Conservation (phyloP, 2,113 vertebrate genomes). For the Zapornia atra region DNA sequence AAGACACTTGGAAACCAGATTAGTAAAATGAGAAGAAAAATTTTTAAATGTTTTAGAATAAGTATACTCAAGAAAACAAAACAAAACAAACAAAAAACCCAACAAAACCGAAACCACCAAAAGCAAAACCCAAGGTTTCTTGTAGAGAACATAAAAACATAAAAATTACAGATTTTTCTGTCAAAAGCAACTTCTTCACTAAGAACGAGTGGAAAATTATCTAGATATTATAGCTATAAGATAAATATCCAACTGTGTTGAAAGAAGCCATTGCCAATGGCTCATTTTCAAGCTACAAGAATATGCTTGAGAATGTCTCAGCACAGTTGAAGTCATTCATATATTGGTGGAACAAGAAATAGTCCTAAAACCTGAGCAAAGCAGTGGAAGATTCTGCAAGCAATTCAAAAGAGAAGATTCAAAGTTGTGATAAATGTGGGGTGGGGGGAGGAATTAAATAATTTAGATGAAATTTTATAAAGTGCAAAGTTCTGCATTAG, state of each 20-base stretch:
- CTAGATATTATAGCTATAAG: neutral
- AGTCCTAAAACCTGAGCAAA: neutral
- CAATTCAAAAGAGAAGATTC: neutral
- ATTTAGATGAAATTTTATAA: neutral
- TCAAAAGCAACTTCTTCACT: neutral
- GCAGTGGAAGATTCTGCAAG: neutral
- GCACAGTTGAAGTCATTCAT: neutral
- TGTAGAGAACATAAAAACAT: neutral
- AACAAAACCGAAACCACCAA: too few relatives aligned
- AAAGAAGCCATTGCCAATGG: neutral
- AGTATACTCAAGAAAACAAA: neutral
- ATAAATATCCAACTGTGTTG: neutral
- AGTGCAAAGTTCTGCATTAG: neutral
- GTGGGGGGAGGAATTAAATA: neutral
- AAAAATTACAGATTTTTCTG: neutral
- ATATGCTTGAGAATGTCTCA: neutral
- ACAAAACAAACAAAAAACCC: neutral
- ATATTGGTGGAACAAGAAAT: neutral
- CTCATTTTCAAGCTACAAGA: neutral
- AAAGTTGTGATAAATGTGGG: neutral
- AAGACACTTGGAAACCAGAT: conserved; percentile 18
- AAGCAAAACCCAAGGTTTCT: neutral
- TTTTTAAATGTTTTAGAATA: conserved; percentile 22
- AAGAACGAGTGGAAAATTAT: neutral
- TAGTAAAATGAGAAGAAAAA: conserved; percentile 16